phyloP scores from a whole-genome alignment of 2,113 vertebrate genomes.

The Aramus guarauna region DNA sequence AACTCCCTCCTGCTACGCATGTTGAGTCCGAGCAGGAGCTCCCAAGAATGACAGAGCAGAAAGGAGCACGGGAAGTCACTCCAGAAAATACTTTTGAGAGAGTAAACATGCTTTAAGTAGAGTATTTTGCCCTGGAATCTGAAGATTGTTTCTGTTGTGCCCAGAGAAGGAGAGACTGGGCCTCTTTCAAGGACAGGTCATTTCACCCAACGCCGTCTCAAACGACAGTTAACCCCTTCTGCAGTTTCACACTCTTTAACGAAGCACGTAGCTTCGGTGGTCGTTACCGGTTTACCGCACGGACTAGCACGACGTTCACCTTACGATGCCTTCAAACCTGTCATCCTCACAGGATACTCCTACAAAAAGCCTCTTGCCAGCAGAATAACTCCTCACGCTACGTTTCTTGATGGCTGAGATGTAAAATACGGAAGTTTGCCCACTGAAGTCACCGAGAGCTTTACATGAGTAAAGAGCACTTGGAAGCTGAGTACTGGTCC shows the following conservation, averaged over 20 bases:
- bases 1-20: neutral
- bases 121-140: neutral
- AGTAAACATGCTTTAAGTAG: neutral
- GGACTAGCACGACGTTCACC: neutral
- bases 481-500: neutral
- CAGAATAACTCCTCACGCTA: neutral
- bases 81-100: neutral
- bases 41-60: neutral
- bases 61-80: neutral
- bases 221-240: neutral
- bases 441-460: neutral
- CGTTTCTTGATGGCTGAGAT: neutral
- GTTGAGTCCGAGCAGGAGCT: neutral
- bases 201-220: neutral
- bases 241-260: neutral
- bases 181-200: neutral
- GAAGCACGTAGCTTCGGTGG: accelerated
- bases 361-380: neutral
- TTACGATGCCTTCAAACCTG: neutral
- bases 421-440: neutral
- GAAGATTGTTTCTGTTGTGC: neutral
- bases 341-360: neutral
- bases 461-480: neutral
- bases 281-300: accelerated
- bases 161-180: neutral